Percentiles rank a stretch among this genome's conserved stretches.
Evolutionary conservation across 2,888 invertebrate genomes (phyloP).

Genomic region (Flabesymbios commensalis): DNA sequence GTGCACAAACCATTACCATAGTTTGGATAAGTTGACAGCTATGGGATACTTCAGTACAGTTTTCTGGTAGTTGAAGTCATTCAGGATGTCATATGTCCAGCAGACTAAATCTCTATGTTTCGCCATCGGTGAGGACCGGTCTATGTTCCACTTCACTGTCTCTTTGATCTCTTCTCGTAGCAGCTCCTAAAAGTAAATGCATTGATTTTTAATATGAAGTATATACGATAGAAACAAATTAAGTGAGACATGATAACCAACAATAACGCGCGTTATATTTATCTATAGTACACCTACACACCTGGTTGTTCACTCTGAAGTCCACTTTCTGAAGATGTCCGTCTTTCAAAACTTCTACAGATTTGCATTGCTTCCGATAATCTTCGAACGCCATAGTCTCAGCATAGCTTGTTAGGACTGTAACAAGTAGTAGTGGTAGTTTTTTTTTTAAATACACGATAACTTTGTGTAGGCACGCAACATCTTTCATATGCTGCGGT

Average conservation of each 20-base stretch:
- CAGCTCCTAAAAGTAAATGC: conserved; percentile 49
- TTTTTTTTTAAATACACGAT: too few species aligned
- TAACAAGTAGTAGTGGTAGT: too few species aligned
- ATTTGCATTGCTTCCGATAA: conserved; percentile 57
- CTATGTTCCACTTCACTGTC: conserved; percentile 60
- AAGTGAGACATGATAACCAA: too few species aligned
- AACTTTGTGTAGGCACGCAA: too few species aligned
- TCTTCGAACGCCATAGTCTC: conserved; percentile 48
- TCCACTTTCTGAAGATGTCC: conserved; percentile 58
- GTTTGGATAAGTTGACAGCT: conserved; percentile 55
- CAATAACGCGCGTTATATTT: too few species aligned
- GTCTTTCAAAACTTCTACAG: conserved; percentile 59
- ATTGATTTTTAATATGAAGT: too few species aligned
- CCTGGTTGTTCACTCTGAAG: conserved; percentile 59
- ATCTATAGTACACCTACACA: too few species aligned
- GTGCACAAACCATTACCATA: conserved; percentile 46
- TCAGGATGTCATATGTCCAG: conserved; percentile 61
- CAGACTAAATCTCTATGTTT: conserved; percentile 61
- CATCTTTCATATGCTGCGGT: too few species aligned
- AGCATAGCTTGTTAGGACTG: too few species aligned
- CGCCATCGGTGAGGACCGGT: conserved; percentile 61
- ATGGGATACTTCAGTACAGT: conserved; percentile 53
- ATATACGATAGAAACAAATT: too few species aligned
- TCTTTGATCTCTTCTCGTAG: conserved; percentile 60
- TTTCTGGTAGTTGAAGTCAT: conserved; percentile 60